Conservation (phyloP, 2,113 vertebrate genomes). For the Leptobrachium ailaonicum region DNA sequence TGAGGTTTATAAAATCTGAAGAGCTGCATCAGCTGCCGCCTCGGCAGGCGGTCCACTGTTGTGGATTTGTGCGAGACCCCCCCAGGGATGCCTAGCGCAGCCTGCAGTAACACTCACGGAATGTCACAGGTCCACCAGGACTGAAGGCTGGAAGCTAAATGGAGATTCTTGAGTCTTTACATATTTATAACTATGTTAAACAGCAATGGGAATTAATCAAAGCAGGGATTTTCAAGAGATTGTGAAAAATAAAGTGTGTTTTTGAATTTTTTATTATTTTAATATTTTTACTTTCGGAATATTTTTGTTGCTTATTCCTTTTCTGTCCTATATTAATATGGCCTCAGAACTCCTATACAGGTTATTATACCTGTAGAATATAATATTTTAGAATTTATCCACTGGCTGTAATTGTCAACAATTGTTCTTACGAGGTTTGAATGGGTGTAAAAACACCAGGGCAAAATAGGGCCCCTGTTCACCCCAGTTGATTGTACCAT, state of each 20-base stretch:
- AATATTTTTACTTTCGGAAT: background rate
- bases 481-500: too few relatives aligned
- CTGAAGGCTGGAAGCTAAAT: background rate
- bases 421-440: too few relatives aligned
- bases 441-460: too few relatives aligned
- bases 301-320: background rate
- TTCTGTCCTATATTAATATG: background rate
- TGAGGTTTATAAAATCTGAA: slow-evolving; percentile 16
- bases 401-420: too few relatives aligned
- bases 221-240: background rate
- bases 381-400: too few relatives aligned
- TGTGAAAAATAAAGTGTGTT: background rate
- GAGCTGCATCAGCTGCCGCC: background rate
- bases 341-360: background rate
- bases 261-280: slow-evolving; percentile 5
- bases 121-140: background rate
- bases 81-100: background rate
- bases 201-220: background rate
- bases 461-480: too few relatives aligned
- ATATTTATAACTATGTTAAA: slow-evolving; percentile 24
- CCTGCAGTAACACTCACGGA: slow-evolving; percentile 3
- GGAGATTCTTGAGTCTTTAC: background rate
- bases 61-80: slow-evolving; percentile 7
- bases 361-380: too few relatives aligned
- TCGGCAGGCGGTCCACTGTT: slow-evolving; percentile 21